Percentiles rank a stretch among this genome's conserved stretches.
These are phyloP conservation scores for Gymnarchus niloticus DNA, from an alignment of 2,113 vertebrate genomes.

Conservation along the genomic window DNA sequence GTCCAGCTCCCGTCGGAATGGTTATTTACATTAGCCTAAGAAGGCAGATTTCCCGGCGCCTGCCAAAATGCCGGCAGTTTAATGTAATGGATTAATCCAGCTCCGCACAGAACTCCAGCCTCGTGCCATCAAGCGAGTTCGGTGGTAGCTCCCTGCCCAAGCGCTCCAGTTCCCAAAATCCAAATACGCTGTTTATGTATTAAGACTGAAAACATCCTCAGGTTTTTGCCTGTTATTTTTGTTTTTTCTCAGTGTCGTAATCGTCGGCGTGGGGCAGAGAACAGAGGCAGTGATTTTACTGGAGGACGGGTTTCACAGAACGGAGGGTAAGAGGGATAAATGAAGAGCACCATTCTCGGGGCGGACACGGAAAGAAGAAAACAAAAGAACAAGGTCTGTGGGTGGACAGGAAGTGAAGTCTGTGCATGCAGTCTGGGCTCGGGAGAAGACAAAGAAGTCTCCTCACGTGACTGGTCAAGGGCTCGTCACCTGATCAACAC, in stretches of 20 bases:
- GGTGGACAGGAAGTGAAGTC: background rate
- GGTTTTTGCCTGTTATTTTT: background rate
- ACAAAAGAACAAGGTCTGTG: too few relatives aligned
- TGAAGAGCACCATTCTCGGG: too few relatives aligned
- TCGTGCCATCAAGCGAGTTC: conserved; percentile 32
- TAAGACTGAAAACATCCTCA: background rate
- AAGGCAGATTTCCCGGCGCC: conserved; percentile 33
- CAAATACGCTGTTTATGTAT: background rate
- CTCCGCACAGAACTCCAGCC: conserved; percentile 23
- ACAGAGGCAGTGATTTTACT: background rate
- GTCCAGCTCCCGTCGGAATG: conserved; percentile 22
- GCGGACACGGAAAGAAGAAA: too few relatives aligned
- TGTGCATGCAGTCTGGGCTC: too few relatives aligned
- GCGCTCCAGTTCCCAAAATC: background rate
- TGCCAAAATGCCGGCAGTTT: conserved; percentile 30
- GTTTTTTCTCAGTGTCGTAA: background rate
- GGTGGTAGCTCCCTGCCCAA: background rate
- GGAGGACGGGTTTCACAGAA: background rate
- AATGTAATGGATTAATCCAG: conserved; percentile 41
- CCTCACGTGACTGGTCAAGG: background rate
- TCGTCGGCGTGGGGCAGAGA: background rate
- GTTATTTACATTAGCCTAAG: conserved; percentile 44
- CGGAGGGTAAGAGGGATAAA: background rate
- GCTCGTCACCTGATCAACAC: background rate
- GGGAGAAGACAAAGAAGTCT: background rate